These are phyloP conservation scores for western clawed frog (Xenopus tropicalis) DNA, from an alignment of 2,113 vertebrate genomes.

Conservation along the genomic window UCB_Xtro_10.0 CM004450.2:137524501-137525000, in stretches of 20 bases:
- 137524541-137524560: slow-evolving; percentile 10
- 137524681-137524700: background rate
- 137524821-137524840: too few relatives aligned
- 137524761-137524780: slow-evolving; percentile 2
- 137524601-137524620: background rate
- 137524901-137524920: too few relatives aligned
- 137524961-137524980: too few relatives aligned
- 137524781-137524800: too few relatives aligned
- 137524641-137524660: background rate
- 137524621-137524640: background rate
- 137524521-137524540: background rate
- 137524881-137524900: too few relatives aligned
- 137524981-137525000: too few relatives aligned
- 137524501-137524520: slow-evolving; percentile 5
- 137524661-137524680: background rate
- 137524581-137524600: background rate
- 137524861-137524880: too few relatives aligned
- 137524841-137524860: too few relatives aligned
- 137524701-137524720: slow-evolving; percentile 12
- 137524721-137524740: slow-evolving; percentile 6
- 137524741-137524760: slow-evolving; percentile 20
- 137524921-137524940: too few relatives aligned
- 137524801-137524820: too few relatives aligned
- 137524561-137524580: background rate
- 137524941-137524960: too few relatives aligned